A percentile compares a stretch with the other conserved stretches of the same genome.
Evolutionary conservation across 2,113 vertebrate genomes (phyloP).

Genomic region (Pseudonaja textilis): DNA sequence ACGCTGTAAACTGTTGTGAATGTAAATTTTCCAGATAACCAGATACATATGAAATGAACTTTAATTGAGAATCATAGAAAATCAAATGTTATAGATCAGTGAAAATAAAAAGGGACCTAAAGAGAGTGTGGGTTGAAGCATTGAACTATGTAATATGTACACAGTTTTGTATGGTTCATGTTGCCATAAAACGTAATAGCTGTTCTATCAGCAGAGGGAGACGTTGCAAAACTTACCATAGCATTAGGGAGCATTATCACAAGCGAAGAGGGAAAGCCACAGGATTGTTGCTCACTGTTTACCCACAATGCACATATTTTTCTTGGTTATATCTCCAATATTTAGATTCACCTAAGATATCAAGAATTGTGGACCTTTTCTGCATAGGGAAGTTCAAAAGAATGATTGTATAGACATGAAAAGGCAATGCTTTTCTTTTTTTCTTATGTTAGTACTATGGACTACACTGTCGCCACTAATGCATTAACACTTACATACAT

Average conservation of each 20-base stretch:
- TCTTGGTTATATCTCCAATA: not conserved
- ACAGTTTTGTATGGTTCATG: not conserved
- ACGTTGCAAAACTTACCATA: slow-evolving; percentile 33
- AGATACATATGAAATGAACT: not conserved
- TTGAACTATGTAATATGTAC: not conserved
- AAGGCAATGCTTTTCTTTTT: not conserved
- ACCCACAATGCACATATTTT: not conserved
- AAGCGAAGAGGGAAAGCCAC: not conserved
- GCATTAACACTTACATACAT: not conserved
- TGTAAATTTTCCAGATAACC: not conserved
- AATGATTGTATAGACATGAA: not conserved
- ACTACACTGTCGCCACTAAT: not conserved
- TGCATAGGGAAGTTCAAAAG: not conserved
- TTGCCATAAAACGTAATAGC: not conserved
- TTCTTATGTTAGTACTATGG: not conserved
- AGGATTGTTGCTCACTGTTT: not conserved
- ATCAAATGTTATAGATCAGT: accelerated
- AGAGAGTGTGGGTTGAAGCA: not conserved
- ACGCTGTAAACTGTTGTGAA: not conserved
- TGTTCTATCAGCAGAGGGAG: slow-evolving; percentile 58
- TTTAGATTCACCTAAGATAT: not conserved
- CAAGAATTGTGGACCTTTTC: not conserved
- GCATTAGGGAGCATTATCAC: not conserved
- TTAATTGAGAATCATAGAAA: not conserved
- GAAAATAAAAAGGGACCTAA: not conserved